Percentiles rank a stretch among this genome's conserved stretches.
Evolutionary conservation across 1,140 invertebrate species (phyloP).

Genomic region (Gryllus bimaculatus): DNA sequence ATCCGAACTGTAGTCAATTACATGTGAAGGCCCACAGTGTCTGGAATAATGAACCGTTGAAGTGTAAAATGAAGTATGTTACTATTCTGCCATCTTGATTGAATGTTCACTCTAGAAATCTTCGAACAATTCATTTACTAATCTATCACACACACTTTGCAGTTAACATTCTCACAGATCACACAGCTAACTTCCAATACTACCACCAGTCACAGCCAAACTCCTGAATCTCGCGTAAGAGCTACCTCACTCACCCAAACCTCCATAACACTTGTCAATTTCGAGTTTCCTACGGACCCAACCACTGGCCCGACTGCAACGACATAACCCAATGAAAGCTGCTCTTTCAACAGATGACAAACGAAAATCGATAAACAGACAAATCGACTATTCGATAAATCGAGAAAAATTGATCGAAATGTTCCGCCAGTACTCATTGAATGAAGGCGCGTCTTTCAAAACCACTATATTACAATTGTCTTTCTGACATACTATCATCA

Average conservation of each 20-base stretch:
- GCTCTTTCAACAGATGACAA: background rate
- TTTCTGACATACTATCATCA: too few species aligned
- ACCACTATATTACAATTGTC: too few species aligned
- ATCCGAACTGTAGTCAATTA: background rate
- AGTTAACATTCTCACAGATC: too few species aligned
- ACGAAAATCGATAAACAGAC: too few species aligned
- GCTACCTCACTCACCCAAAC: background rate
- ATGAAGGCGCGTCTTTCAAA: too few species aligned
- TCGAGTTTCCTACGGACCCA: background rate
- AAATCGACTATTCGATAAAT: too few species aligned
- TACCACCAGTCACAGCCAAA: too few species aligned
- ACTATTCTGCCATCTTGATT: background rate
- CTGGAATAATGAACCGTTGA: background rate
- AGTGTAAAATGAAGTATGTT: background rate
- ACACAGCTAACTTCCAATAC: too few species aligned
- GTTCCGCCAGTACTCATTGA: too few species aligned
- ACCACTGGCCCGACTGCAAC: background rate
- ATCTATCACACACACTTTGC: background rate
- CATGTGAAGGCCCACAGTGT: background rate
- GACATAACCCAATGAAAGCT: background rate
- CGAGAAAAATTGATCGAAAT: too few species aligned
- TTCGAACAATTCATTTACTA: background rate
- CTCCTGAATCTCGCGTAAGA: background rate
- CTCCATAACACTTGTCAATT: constrained; percentile 1
- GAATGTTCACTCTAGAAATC: background rate